These are phyloP conservation scores for Elymnias hypermnestra DNA, from an alignment of 1,140 invertebrate genomes.

Conservation along the genomic window DNA sequence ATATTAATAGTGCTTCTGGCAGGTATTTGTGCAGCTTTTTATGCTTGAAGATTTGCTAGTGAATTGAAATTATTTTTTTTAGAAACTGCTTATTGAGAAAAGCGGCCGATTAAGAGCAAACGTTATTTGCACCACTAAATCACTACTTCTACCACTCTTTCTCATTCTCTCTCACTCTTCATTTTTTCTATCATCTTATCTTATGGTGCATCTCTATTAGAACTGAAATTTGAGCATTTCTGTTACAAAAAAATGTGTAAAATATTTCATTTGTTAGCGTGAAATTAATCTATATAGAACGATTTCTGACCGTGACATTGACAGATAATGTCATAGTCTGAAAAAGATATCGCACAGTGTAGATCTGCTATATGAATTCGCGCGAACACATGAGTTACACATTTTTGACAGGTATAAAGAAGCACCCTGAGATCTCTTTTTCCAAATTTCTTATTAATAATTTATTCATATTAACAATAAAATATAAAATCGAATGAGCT, in stretches of 20 bases:
- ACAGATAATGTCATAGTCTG: too few relatives aligned
- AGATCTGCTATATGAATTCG: too few relatives aligned
- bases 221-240: background rate
- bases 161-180: conserved; percentile 54
- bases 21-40: too few relatives aligned
- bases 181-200: conserved; percentile 12
- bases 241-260: too few relatives aligned
- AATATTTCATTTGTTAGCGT: too few relatives aligned
- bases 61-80: background rate
- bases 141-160: conserved; percentile 28
- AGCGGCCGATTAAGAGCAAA: conserved; percentile 16
- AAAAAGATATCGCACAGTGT: too few relatives aligned
- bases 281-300: too few relatives aligned
- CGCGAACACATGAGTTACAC: too few relatives aligned
- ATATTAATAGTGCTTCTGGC: too few relatives aligned
- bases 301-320: too few relatives aligned
- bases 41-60: background rate
- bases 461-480: conserved; percentile 10
- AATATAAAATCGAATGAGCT: conserved; percentile 36
- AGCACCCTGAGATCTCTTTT: conserved; percentile 14
- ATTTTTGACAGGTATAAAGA: too few relatives aligned
- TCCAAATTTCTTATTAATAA: conserved; percentile 23
- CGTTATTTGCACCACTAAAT: conserved; percentile 1
- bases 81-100: background rate
- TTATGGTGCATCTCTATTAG: conserved; percentile 15